phyloP scores from a whole-genome alignment of 2,888 invertebrate genomes.

The Oscheius sp. region DNA sequence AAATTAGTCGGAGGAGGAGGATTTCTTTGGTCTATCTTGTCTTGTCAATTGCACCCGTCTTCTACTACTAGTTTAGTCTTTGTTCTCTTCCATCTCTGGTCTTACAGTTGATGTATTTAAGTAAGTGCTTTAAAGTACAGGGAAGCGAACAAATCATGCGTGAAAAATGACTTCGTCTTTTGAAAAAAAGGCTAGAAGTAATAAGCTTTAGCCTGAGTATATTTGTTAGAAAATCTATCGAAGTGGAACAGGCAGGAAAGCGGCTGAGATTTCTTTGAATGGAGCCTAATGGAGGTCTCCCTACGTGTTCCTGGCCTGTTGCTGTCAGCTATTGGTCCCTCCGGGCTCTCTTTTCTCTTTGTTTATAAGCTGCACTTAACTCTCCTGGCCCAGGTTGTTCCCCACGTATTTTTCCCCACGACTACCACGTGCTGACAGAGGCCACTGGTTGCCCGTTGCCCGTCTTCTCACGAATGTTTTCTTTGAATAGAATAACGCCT shows the following conservation, averaged over 20 bases:
- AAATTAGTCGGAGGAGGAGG: too few species aligned
- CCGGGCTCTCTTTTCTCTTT: background rate
- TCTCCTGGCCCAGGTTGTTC: too few species aligned
- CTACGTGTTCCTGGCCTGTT: slow-evolving; percentile 22
- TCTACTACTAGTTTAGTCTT: too few species aligned
- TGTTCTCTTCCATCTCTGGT: too few species aligned
- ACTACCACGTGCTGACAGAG: background rate
- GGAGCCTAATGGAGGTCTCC: slow-evolving; percentile 31
- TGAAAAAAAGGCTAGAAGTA: background rate
- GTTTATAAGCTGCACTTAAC: slow-evolving; percentile 11
- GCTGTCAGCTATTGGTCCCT: slow-evolving; percentile 8
- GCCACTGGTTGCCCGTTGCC: background rate
- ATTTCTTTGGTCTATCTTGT: background rate
- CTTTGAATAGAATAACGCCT: background rate
- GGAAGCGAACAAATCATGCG: too few species aligned
- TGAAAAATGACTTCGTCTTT: background rate
- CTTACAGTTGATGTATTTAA: too few species aligned
- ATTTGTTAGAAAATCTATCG: too few species aligned
- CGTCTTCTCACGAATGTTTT: slow-evolving; percentile 10
- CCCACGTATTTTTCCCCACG: background rate
- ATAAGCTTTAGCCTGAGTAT: background rate
- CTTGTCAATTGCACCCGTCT: background rate
- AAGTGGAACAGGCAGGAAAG: slow-evolving; percentile 13
- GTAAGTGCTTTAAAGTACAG: too few species aligned
- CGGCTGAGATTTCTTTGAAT: slow-evolving; percentile 33